A percentile compares a stretch with the other conserved stretches of the same genome.
These are phyloP conservation scores for Strongylocentrotus purpuratus DNA, from an alignment of 35 echinoderm and acorn worm genomes.

Conservation along the genomic window DNA sequence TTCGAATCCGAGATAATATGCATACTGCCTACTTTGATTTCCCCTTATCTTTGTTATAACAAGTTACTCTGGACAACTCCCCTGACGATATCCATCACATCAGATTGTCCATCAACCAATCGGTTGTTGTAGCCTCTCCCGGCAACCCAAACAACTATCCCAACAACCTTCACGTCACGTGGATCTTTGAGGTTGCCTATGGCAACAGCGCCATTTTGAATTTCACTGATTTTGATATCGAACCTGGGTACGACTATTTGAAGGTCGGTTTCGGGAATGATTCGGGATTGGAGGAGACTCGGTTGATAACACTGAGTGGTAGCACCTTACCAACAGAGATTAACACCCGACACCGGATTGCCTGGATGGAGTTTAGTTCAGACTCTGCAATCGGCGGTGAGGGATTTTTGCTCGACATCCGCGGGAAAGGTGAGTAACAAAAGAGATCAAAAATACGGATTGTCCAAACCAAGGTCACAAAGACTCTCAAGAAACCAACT, in stretches of 20 bases:
- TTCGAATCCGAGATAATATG: too few relatives aligned
- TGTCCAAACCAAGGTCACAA: too few relatives aligned
- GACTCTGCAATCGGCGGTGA: slow-evolving; percentile 2
- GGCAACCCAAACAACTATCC: neutral
- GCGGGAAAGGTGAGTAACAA: neutral
- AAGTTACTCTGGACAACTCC: neutral
- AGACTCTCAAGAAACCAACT: too few relatives aligned
- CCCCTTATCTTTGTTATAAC: too few relatives aligned
- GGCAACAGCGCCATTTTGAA: neutral
- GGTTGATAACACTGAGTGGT: slow-evolving; percentile 32
- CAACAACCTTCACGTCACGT: neutral
- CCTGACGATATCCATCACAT: neutral
- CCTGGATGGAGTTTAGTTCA: slow-evolving; percentile 1
- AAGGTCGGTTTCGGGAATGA: slow-evolving; percentile 31
- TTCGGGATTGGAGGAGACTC: neutral
- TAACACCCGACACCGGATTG: neutral
- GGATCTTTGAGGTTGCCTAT: neutral
- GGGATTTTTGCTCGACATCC: neutral
- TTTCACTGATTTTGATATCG: neutral
- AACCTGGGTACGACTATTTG: slow-evolving; percentile 7
- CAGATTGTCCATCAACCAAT: neutral
- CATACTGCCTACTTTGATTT: too few relatives aligned
- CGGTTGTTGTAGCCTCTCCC: neutral
- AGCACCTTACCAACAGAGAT: slow-evolving; percentile 22
- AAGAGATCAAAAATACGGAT: too few relatives aligned